Evolutionary conservation across 1,140 invertebrate species (phyloP), one percentile per base, ranked within the genome.

Genomic region (Pygmarrhopalites habei): DNA sequence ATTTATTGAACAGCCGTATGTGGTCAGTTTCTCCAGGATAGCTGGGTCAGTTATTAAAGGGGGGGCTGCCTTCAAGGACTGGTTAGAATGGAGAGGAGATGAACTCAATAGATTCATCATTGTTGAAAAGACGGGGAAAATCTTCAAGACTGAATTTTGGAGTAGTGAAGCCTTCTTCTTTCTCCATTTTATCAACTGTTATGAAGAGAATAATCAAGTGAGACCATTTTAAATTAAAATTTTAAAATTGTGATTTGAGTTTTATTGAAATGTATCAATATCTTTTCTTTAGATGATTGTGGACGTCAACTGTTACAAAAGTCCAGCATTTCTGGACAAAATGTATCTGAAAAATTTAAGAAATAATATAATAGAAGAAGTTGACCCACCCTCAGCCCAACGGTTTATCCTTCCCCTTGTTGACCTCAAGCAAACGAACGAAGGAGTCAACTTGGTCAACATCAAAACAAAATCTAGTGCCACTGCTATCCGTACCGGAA

Each of bases 161-260:
- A 69, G 75, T 7, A 68, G 74, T 4, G 66, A 77, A n/a, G 70
- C 79, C 1, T 79, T 81, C 66, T 82, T 82, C 71, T 74, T 76
- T 44, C 80, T 82, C 68, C 82, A 83, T 72, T 75, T 78, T 53
- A 74, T 79, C 35, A 83, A 83, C 69, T 73, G 78, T 17, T 83
- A 78, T 68, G 82, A 83, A 73, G 73, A 80, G 57, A 76, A 60
- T 35, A 57, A 67, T n/a, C 35, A 64, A 57, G 61, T 63, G 21
- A 52, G 51, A 12, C 15, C 10, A 14, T 23, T 49, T 49, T n/a
- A n/a, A n/a, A n/a, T n/a, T n/a, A n/a, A n/a, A n/a, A n/a, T n/a
- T n/a, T n/a, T n/a, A n/a, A n/a, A n/a, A n/a, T n/a, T n/a, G n/a
- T n/a, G n/a, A n/a, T 49, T n/a, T n/a, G 10, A 23, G 7, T 49